These are phyloP conservation scores for Chamaea fasciata DNA, from an alignment of 2,113 vertebrate genomes.

Conservation along the genomic window DNA sequence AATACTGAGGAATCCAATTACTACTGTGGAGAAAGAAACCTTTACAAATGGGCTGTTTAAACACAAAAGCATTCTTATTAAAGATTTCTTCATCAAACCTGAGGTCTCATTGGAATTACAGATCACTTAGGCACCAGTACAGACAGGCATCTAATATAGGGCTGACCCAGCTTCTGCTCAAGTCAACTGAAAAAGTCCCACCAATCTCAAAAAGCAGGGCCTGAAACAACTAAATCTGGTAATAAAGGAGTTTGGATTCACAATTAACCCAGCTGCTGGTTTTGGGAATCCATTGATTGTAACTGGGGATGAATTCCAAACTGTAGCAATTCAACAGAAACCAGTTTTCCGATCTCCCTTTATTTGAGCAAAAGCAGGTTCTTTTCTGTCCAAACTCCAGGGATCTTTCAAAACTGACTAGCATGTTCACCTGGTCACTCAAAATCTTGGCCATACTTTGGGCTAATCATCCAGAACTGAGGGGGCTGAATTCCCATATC, in stretches of 20 bases:
- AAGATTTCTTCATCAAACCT: slow-evolving; percentile 8
- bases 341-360: neutral
- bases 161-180: neutral
- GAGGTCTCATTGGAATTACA: neutral
- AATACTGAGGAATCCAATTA: neutral
- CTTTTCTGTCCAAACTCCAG: neutral
- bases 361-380: neutral
- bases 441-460: neutral
- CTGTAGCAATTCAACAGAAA: neutral
- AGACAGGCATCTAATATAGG: neutral
- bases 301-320: neutral
- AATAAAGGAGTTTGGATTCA: neutral
- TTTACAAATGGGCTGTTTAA: neutral
- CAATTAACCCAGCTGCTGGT: neutral
- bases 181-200: neutral
- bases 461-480: neutral
- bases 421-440: neutral
- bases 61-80: neutral
- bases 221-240: neutral
- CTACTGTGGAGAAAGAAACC: neutral
- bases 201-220: neutral
- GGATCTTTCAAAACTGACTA: neutral
- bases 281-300: neutral
- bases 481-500: neutral
- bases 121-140: neutral